Evolutionary conservation across 2,888 invertebrate species (phyloP).

Genomic region (Lomographa bimaculata): DNA sequence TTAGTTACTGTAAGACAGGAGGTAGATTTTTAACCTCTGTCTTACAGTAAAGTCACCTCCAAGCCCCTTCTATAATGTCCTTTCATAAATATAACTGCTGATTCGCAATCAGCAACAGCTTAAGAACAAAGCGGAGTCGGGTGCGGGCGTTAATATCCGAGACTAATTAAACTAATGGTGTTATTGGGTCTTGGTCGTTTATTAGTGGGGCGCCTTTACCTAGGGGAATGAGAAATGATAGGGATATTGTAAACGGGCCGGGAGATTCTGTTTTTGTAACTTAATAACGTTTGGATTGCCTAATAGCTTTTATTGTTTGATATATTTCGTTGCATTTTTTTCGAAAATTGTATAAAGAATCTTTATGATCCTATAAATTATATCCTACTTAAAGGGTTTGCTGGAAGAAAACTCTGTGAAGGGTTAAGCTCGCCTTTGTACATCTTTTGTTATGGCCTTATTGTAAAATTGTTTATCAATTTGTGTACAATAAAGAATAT

Average conservation of each 20-base stretch:
- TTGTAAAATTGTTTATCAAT: no score
- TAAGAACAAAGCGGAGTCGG: constrained; percentile 35
- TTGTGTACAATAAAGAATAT: no score
- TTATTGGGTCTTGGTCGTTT: constrained; percentile 17
- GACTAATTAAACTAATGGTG: constrained; percentile 30
- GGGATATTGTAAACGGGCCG: constrained; percentile 3
- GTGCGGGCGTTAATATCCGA: constrained; percentile 25
- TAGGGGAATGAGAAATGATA: constrained; percentile 1
- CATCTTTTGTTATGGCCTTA: no score
- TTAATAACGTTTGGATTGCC: constrained; percentile 5
- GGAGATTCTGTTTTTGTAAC: background rate
- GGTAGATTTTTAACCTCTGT: no score
- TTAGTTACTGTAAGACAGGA: no score
- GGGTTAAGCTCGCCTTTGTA: no score
- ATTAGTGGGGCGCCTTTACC: constrained; percentile 10
- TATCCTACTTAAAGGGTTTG: no score
- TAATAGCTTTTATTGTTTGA: no score
- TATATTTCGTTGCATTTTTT: no score
- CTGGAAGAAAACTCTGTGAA: no score
- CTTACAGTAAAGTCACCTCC: background rate
- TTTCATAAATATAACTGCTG: constrained; percentile 25
- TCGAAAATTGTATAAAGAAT: no score
- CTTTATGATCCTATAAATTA: no score
- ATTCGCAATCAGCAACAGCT: constrained; percentile 46
- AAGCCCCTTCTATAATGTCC: constrained; percentile 18